Evolutionary conservation across 2,888 invertebrate genomes (phyloP).

Genomic region (Clistopyga incitator): DNA sequence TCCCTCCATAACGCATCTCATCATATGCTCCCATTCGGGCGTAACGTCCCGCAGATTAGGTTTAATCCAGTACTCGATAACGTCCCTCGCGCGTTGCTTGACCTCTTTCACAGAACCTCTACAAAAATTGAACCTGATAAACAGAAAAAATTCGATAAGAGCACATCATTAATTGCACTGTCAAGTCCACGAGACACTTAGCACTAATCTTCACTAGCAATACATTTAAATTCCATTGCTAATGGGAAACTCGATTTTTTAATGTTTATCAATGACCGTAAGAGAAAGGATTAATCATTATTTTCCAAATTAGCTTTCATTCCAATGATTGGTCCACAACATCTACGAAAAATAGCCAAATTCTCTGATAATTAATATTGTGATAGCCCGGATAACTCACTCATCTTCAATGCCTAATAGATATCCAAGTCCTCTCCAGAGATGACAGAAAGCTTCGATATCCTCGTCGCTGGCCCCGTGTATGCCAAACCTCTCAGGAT

Average conservation of each 20-base stretch:
- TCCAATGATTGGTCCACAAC: too few relatives aligned
- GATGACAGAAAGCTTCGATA: slow-evolving; percentile 85
- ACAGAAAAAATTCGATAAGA: slow-evolving; percentile 15
- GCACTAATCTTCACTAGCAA: too few relatives aligned
- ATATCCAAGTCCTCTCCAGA: slow-evolving; percentile 86
- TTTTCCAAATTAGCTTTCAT: too few relatives aligned
- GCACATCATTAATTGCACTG: neutral
- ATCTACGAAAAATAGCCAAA: too few relatives aligned
- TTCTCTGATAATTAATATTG: too few relatives aligned
- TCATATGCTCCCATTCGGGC: slow-evolving; percentile 84
- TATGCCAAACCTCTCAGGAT: slow-evolving; percentile 83
- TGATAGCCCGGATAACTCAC: neutral
- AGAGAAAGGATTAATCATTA: too few relatives aligned
- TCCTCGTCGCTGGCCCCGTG: slow-evolving; percentile 82
- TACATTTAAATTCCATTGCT: too few relatives aligned
- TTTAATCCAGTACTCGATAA: slow-evolving; percentile 78
- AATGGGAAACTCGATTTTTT: too few relatives aligned
- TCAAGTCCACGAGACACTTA: too few relatives aligned
- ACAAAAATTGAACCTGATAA: slow-evolving; percentile 82
- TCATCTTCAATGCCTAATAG: slow-evolving; percentile 84
- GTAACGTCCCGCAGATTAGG: slow-evolving; percentile 78
- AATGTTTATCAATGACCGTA: too few relatives aligned
- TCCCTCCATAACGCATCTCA: slow-evolving; percentile 80
- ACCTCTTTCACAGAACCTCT: slow-evolving; percentile 80
- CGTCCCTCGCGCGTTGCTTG: slow-evolving; percentile 74